Percentiles rank a stretch among this genome's conserved stretches.
phyloP scores from a whole-genome alignment of 1,140 invertebrate genomes.

The Tetragnatha versicolor region DNA sequence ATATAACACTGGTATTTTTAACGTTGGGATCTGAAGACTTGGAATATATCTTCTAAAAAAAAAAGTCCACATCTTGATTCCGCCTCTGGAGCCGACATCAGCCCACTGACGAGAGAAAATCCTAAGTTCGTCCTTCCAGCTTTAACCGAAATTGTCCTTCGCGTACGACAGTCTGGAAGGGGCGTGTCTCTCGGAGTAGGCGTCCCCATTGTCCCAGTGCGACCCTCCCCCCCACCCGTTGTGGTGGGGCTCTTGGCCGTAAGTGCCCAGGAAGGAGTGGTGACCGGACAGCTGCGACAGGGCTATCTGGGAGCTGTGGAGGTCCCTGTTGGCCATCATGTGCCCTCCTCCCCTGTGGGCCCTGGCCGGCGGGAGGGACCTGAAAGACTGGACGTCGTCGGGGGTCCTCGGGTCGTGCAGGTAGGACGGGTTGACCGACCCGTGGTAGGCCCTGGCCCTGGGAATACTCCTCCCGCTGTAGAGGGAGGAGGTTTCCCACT shows the following conservation, averaged over 20 bases:
- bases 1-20: no score
- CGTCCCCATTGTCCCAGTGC: slow-evolving; percentile 45
- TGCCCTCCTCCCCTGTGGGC: slow-evolving; percentile 6
- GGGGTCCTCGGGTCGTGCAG: slow-evolving; percentile 41
- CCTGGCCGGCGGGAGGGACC: slow-evolving; percentile 42
- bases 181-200: slow-evolving; percentile 48
- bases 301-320: slow-evolving; percentile 50
- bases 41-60: no score
- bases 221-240: slow-evolving; percentile 24
- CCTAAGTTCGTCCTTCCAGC: no score
- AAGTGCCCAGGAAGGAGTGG: slow-evolving; percentile 49
- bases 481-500: slow-evolving; percentile 93
- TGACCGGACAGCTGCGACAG: slow-evolving; percentile 51
- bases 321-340: slow-evolving; percentile 12
- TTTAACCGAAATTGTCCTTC: slow-evolving; percentile 45
- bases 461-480: slow-evolving; percentile 89
- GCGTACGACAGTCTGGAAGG: slow-evolving; percentile 47
- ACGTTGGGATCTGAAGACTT: no score
- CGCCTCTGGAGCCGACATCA: no score
- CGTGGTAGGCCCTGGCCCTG: slow-evolving; percentile 76
- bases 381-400: slow-evolving; percentile 56
- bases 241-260: slow-evolving; percentile 2
- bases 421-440: slow-evolving; percentile 50
- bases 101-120: no score
- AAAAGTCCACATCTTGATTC: no score